Evolutionary conservation across 2,797 vertebrate species (phyloP).

Genomic region (Eptatretus atami): DNA sequence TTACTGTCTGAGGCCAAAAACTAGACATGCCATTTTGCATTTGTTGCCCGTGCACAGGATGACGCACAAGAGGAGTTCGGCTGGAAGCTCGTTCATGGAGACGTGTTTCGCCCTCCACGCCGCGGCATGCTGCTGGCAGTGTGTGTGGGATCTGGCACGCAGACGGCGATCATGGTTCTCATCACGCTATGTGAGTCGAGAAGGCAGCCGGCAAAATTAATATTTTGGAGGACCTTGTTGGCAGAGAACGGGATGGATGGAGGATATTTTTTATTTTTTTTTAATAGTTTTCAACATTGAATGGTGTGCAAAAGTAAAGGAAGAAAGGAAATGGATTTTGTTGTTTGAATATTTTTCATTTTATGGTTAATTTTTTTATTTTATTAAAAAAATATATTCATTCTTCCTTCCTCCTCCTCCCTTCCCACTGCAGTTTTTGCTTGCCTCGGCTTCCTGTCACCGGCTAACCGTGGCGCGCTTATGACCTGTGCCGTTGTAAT

Average conservation of each 20-base stretch:
- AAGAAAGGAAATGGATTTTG: background rate
- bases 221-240: no score
- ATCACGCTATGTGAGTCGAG: slow-evolving; percentile 37
- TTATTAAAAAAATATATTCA: background rate
- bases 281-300: no score
- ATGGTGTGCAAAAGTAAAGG: no score
- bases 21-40: background rate
- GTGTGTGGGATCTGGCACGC: slow-evolving; percentile 53
- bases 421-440: slow-evolving; percentile 14
- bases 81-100: slow-evolving; percentile 45
- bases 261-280: no score
- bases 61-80: slow-evolving; percentile 70
- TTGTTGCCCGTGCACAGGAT: slow-evolving; percentile 23
- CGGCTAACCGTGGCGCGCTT: slow-evolving; percentile 38
- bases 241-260: no score
- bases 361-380: background rate
- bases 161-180: slow-evolving; percentile 81
- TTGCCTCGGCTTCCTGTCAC: slow-evolving; percentile 13
- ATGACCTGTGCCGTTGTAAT: slow-evolving; percentile 51
- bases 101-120: slow-evolving; percentile 55
- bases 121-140: slow-evolving; percentile 73
- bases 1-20: no score
- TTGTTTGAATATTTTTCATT: background rate
- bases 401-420: background rate
- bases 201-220: no score